Evolutionary conservation across 2,888 invertebrate species (phyloP).

Genomic region (Neoscelio sp.): DNA sequence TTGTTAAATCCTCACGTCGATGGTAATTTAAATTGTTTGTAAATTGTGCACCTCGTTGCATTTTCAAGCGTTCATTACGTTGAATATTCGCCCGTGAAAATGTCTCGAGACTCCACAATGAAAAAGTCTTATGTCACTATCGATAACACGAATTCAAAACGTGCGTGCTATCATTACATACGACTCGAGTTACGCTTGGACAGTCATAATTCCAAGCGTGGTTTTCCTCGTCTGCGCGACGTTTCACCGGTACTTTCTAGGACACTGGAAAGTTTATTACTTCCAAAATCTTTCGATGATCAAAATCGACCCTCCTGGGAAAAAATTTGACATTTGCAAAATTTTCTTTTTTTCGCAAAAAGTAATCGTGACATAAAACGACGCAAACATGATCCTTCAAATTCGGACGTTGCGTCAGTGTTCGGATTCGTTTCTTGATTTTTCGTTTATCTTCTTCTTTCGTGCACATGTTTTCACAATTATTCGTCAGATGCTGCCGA

Average conservation of each 20-base stretch:
- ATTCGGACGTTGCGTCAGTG: too few species aligned
- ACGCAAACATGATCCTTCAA: too few species aligned
- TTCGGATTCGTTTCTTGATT: too few species aligned
- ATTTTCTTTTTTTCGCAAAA: too few species aligned
- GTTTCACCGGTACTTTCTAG: conserved; percentile 35
- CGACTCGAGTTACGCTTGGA: conserved; percentile 31
- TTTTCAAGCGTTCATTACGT: conserved; percentile 19
- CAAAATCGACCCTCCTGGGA: too few species aligned
- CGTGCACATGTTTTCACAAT: neutral
- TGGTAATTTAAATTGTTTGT: neutral
- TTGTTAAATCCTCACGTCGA: too few species aligned
- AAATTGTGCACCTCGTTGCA: conserved; percentile 1
- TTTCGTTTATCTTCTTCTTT: too few species aligned
- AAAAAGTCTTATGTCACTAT: conserved; percentile 36
- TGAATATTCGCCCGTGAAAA: neutral
- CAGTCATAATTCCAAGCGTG: conserved; percentile 2
- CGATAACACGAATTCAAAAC: conserved; percentile 24
- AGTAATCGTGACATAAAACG: too few species aligned
- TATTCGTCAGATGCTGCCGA: neutral
- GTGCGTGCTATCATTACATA: conserved; percentile 28
- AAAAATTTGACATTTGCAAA: too few species aligned
- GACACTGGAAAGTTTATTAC: conserved; percentile 33
- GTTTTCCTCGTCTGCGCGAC: conserved; percentile 4
- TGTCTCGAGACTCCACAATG: neutral
- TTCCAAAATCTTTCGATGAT: neutral